phyloP scores from a whole-genome alignment of 2,888 invertebrate species.

The Brachypalpus laphriformis region DNA sequence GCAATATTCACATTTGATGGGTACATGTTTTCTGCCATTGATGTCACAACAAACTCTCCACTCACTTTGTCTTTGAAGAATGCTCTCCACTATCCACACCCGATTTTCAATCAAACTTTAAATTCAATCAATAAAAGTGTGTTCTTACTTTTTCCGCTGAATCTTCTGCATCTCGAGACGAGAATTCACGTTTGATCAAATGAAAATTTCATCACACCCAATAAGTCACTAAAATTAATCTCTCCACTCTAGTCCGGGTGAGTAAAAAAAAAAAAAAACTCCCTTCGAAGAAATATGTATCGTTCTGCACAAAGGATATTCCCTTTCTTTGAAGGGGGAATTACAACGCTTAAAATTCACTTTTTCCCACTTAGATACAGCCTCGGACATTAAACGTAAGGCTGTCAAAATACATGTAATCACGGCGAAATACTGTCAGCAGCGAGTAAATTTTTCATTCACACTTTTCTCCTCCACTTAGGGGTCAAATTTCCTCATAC shows the following conservation, averaged over 20 bases:
- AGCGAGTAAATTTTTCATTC: slow-evolving; percentile 31
- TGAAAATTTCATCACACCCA: slow-evolving; percentile 26
- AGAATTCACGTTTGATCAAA: background rate
- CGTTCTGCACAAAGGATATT: slow-evolving; percentile 21
- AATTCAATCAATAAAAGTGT: background rate
- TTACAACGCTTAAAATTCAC: slow-evolving; percentile 13
- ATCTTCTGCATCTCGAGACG: slow-evolving; percentile 25
- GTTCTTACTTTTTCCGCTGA: slow-evolving; percentile 54
- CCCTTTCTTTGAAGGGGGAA: slow-evolving; percentile 24
- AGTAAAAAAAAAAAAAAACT: background rate
- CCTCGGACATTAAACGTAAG: background rate
- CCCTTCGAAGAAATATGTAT: slow-evolving; percentile 35
- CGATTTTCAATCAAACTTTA: background rate
- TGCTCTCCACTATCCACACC: too few relatives aligned
- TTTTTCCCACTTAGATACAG: background rate
- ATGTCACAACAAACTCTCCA: background rate
- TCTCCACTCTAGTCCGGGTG: background rate
- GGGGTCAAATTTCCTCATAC: slow-evolving; percentile 38
- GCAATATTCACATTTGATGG: background rate
- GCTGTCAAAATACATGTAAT: slow-evolving; percentile 30
- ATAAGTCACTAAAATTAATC: background rate
- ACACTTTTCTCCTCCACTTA: slow-evolving; percentile 30
- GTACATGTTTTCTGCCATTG: background rate
- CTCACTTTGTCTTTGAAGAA: background rate
- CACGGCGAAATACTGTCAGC: slow-evolving; percentile 42